Percentiles rank a stretch among this genome's conserved stretches.
Conservation (phyloP, 2,888 invertebrate species). For the Drosophila peninsularis region DNA sequence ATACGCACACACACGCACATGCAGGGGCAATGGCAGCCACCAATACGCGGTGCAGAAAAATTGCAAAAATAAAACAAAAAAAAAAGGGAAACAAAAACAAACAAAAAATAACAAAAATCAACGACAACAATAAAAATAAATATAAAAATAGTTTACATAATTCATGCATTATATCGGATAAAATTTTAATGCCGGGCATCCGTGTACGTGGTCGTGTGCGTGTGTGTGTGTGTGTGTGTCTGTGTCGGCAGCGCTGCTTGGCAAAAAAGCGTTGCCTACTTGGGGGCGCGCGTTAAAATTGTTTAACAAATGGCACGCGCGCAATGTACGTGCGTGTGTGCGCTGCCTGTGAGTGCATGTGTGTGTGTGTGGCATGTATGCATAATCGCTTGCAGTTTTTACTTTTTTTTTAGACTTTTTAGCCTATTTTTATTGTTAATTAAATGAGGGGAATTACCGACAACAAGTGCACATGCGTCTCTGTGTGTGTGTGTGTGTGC, state of each 20-base stretch:
- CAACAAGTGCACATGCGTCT: constrained; percentile 21
- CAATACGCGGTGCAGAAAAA: constrained; percentile 64
- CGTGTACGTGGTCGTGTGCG: not conserved
- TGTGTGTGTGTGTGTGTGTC: constrained; percentile 13
- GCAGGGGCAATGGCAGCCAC: constrained; percentile 57
- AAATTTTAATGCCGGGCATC: constrained; percentile 70
- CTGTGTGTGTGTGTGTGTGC: constrained; percentile 14
- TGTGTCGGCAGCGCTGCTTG: constrained; percentile 40
- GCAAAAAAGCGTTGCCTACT: constrained; percentile 64
- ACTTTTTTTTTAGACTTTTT: constrained; percentile 79
- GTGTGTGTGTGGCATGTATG: constrained; percentile 61
- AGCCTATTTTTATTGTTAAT: constrained; percentile 84
- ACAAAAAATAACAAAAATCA: constrained; percentile 64
- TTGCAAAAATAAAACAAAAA: constrained; percentile 43
- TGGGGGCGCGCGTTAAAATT: constrained; percentile 74
- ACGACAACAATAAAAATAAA: constrained; percentile 52
- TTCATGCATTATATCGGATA: constrained; percentile 81
- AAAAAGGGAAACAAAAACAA: constrained; percentile 22
- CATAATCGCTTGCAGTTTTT: constrained; percentile 74
- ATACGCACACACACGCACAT: constrained; percentile 2
- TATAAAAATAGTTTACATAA: constrained; percentile 80
- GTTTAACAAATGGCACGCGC: constrained; percentile 77
- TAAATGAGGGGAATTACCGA: constrained; percentile 78
- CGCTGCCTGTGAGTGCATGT: constrained; percentile 34
- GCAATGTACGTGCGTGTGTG: constrained; percentile 51